A percentile compares a stretch with the other conserved stretches of the same genome.
Evolutionary conservation across 30 jellyfish, hydroid and myxozoan species (phyloP).

Genomic region (Mastigias papua): DNA sequence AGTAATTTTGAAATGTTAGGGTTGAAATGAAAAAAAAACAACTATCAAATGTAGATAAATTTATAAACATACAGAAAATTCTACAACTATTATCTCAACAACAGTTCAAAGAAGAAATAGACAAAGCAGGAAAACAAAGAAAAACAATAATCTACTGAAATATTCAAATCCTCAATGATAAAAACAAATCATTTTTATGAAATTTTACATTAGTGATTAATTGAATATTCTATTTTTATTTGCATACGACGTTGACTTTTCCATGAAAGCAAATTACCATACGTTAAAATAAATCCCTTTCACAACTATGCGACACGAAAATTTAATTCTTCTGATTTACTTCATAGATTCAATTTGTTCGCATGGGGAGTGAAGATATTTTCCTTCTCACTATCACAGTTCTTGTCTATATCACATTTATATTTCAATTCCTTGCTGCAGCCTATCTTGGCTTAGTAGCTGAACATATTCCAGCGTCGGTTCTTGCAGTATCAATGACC

Average conservation of each 20-base stretch:
- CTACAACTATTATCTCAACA: too few relatives aligned
- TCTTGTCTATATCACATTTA: slow-evolving; percentile 78
- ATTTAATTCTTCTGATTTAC: not conserved
- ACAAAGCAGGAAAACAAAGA: too few relatives aligned
- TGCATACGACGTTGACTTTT: too few relatives aligned
- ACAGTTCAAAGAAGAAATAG: too few relatives aligned
- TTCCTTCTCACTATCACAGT: slow-evolving; percentile 67
- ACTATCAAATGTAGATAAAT: not conserved
- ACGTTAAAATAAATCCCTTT: too few relatives aligned
- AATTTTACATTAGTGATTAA: too few relatives aligned
- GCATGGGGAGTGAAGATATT: slow-evolving; percentile 76
- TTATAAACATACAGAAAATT: not conserved
- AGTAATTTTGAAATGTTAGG: not conserved
- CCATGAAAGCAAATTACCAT: too few relatives aligned
- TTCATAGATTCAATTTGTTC: slow-evolving; percentile 67
- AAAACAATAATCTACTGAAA: too few relatives aligned
- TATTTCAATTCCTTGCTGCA: slow-evolving; percentile 88
- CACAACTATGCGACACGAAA: not conserved
- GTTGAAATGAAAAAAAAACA: not conserved
- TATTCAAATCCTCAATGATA: too few relatives aligned
- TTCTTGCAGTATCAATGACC: slow-evolving; percentile 78
- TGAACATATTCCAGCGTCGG: slow-evolving; percentile 69
- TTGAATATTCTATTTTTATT: too few relatives aligned
- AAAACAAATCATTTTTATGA: too few relatives aligned
- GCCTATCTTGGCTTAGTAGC: slow-evolving; percentile 85